These are phyloP conservation scores for Trogon melanurus DNA, from an alignment of 2,113 vertebrate species.

Conservation along the genomic window DNA sequence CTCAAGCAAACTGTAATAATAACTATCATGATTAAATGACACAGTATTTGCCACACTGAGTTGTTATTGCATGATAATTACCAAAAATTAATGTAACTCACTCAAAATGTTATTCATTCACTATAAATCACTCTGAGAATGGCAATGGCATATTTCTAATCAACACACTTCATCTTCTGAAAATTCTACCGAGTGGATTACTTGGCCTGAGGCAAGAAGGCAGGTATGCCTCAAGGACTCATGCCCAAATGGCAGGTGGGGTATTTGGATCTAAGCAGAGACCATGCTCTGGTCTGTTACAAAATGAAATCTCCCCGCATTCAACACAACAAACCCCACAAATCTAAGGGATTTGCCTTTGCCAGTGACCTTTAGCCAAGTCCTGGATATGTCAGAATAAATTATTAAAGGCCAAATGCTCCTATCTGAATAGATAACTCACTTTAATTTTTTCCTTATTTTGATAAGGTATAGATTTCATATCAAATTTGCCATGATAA, in stretches of 20 bases:
- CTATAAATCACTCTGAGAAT: neutral
- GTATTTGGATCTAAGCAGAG: neutral
- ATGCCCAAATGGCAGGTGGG: neutral
- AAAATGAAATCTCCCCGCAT: neutral
- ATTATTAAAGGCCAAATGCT: constrained; percentile 24
- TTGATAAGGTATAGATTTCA: neutral
- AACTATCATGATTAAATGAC: constrained; percentile 5
- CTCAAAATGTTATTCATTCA: constrained; percentile 25
- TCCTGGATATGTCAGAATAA: constrained; percentile 26
- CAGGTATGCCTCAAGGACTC: neutral
- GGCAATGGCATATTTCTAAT: neutral
- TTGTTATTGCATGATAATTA: neutral
- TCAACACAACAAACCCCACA: neutral
- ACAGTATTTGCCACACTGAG: constrained; percentile 10
- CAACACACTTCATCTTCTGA: neutral
- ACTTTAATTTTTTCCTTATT: neutral
- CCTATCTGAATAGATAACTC: neutral
- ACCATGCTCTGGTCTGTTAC: neutral
- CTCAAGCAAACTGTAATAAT: constrained; percentile 1
- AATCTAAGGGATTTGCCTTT: neutral
- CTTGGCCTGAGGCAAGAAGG: neutral
- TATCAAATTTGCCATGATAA: neutral
- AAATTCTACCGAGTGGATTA: neutral
- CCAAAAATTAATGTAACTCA: constrained; percentile 36
- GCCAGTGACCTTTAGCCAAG: neutral